phyloP scores from a whole-genome alignment of 2,797 vertebrate species.

The Sebastes melanostomus region DNA sequence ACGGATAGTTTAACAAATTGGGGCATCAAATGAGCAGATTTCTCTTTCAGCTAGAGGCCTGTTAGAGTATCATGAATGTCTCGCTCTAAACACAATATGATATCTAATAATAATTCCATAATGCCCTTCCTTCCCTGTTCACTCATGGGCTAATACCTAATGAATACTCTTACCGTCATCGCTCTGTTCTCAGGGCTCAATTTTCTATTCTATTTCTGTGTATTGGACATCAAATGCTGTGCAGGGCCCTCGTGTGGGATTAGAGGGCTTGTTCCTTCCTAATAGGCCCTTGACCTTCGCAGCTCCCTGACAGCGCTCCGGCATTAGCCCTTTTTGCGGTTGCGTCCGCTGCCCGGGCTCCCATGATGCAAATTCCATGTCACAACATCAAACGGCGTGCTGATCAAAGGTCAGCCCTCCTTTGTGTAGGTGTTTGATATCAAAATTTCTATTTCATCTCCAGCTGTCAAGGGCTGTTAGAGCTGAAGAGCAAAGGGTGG shows the following conservation, averaged over 20 bases:
- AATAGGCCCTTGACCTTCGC: slow-evolving; percentile 88
- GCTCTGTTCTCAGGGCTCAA: slow-evolving; percentile 61
- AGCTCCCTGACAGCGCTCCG: slow-evolving; percentile 81
- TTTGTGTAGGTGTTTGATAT: slow-evolving; percentile 92
- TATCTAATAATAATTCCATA: slow-evolving; percentile 47
- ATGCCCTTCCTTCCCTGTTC: slow-evolving; percentile 36
- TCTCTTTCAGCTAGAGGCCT: neutral
- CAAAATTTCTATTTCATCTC: slow-evolving; percentile 94
- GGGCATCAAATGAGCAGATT: neutral
- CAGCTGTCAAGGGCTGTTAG: slow-evolving; percentile 85
- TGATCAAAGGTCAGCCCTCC: slow-evolving; percentile 95
- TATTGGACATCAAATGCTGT: slow-evolving; percentile 72
- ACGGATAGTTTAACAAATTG: slow-evolving; percentile 1
- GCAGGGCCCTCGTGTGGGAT: slow-evolving; percentile 73
- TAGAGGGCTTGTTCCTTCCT: slow-evolving; percentile 77
- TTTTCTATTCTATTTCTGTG: slow-evolving; percentile 70
- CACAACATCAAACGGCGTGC: slow-evolving; percentile 88
- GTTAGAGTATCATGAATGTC: slow-evolving; percentile 21
- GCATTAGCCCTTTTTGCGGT: slow-evolving; percentile 80
- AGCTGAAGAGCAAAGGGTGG: slow-evolving; percentile 68
- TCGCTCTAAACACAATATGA: slow-evolving; percentile 36
- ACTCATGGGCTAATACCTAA: slow-evolving; percentile 45
- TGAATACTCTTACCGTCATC: slow-evolving; percentile 54
- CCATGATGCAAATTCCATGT: slow-evolving; percentile 92
- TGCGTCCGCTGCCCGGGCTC: slow-evolving; percentile 77